Evolutionary conservation across 2,113 vertebrate genomes (phyloP).

Genomic region (Gnathonemus echidnorhynchus): DNA sequence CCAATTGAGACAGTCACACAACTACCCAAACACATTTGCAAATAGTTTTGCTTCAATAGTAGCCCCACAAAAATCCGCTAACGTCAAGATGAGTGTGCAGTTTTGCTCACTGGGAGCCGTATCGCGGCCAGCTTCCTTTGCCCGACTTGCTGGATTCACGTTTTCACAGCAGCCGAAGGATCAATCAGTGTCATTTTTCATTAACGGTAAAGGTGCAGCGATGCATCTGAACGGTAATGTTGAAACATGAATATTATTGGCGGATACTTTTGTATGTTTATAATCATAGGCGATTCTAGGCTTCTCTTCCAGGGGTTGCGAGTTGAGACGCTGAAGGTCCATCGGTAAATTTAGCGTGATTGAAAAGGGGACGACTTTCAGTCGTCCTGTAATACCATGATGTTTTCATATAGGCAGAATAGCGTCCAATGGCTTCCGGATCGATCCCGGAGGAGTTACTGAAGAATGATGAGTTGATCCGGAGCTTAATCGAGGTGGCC

Average conservation of each 20-base stretch:
- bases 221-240: background rate
- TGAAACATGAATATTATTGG: background rate
- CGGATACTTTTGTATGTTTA: background rate
- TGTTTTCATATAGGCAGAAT: slow-evolving; percentile 20
- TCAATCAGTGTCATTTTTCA: background rate
- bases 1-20: background rate
- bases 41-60: background rate
- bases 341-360: background rate
- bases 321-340: background rate
- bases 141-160: background rate
- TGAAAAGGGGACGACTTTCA: background rate
- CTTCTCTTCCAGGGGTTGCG: background rate
- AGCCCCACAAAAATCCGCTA: background rate
- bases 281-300: background rate
- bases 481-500: slow-evolving; percentile 58
- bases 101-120: background rate
- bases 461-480: slow-evolving; percentile 52
- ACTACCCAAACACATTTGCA: background rate
- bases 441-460: slow-evolving; percentile 52
- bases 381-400: background rate
- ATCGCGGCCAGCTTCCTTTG: background rate
- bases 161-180: background rate
- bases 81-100: slow-evolving; percentile 17
- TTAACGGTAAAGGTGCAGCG: background rate
- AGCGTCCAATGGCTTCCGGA: slow-evolving; percentile 43